Percentiles rank a stretch among this genome's conserved stretches.
Evolutionary conservation across 2,113 vertebrate genomes (phyloP).

Genomic region (Corydoras maculifer): DNA sequence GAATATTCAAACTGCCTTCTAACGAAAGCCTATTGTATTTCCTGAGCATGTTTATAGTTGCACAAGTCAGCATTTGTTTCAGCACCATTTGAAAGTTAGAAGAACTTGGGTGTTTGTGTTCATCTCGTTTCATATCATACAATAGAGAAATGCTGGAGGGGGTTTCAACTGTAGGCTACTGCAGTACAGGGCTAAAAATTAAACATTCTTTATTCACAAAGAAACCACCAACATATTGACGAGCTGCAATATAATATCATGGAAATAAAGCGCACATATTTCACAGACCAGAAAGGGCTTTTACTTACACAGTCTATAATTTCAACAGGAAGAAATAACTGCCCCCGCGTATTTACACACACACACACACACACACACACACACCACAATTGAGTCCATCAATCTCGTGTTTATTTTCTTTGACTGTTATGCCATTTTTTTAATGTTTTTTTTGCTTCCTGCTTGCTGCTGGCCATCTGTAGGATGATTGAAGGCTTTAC

Average conservation of each 20-base stretch:
- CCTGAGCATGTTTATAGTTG: no score
- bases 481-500: conserved; percentile 4
- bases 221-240: background rate
- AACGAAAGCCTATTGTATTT: background rate
- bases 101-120: background rate
- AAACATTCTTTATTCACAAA: background rate
- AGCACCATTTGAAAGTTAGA: background rate
- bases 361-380: conserved; percentile 18
- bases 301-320: conserved; percentile 48
- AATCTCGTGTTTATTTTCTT: conserved; percentile 5
- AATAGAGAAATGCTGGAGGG: background rate
- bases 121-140: background rate
- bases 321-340: conserved; percentile 33
- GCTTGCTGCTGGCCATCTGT: background rate
- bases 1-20: conserved; percentile 3
- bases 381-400: background rate
- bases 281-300: conserved; percentile 46
- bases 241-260: background rate
- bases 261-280: conserved; percentile 37
- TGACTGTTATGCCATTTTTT: background rate
- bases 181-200: background rate
- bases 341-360: conserved; percentile 5
- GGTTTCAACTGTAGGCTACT: background rate
- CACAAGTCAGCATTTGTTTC: no score
- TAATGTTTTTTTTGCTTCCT: background rate